These are phyloP conservation scores for Peribatodes rhomboidaria DNA, from an alignment of 2,888 invertebrate genomes.

Conservation along the genomic window DNA sequence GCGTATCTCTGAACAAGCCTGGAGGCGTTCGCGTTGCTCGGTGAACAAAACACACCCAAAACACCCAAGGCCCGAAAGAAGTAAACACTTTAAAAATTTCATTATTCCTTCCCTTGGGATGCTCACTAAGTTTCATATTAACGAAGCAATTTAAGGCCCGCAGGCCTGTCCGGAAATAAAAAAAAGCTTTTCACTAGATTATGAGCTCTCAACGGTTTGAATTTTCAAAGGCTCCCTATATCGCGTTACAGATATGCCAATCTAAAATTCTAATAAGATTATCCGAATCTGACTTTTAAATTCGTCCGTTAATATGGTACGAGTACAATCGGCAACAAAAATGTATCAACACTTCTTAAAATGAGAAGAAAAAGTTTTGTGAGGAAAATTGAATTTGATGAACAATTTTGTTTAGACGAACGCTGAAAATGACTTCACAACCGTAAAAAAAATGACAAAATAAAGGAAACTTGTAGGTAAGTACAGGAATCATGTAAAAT, in stretches of 20 bases:
- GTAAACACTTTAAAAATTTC: neutral
- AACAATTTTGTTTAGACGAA: no score
- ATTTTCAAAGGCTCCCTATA: slow-evolving; percentile 10
- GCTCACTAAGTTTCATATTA: neutral
- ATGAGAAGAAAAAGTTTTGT: neutral
- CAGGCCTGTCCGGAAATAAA: neutral
- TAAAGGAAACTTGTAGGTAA: no score
- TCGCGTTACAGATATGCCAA: slow-evolving; percentile 15
- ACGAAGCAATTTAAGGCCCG: neutral
- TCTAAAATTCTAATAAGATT: slow-evolving; percentile 31
- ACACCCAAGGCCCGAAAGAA: no score
- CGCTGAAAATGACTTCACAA: no score
- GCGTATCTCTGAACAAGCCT: no score
- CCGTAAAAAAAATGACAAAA: no score
- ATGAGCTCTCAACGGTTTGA: slow-evolving; percentile 7
- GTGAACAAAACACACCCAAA: no score
- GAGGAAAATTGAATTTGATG: no score
- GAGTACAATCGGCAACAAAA: slow-evolving; percentile 8
- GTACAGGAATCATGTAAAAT: no score
- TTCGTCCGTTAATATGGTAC: slow-evolving; percentile 30
- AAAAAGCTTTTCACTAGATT: slow-evolving; percentile 12
- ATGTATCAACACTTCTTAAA: neutral
- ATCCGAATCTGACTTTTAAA: slow-evolving; percentile 30
- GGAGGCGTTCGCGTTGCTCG: no score
- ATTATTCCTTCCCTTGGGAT: neutral